These are phyloP conservation scores for Sebastes goodei DNA, from an alignment of 2,797 vertebrate genomes.

Conservation along the genomic window DNA sequence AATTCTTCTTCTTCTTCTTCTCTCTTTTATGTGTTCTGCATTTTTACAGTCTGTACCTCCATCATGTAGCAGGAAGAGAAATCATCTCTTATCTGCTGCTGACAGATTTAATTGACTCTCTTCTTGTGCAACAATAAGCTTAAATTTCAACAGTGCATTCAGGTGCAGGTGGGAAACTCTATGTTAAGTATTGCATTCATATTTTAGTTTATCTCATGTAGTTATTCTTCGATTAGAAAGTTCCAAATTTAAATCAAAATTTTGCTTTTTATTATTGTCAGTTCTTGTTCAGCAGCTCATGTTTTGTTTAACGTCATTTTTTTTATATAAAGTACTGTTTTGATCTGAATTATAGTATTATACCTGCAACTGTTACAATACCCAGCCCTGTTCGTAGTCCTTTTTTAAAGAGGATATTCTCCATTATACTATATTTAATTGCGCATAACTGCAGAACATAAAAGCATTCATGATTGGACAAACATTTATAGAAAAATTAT, in stretches of 20 bases:
- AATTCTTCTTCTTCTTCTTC: background rate
- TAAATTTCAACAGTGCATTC: background rate
- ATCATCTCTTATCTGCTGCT: background rate
- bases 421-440: too few species aligned
- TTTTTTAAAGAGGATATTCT: too few species aligned
- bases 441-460: too few species aligned
- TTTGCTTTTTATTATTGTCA: too few species aligned
- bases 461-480: too few species aligned
- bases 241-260: too few species aligned
- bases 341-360: background rate
- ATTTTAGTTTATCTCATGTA: too few species aligned
- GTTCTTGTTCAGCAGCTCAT: background rate
- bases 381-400: too few species aligned
- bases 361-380: too few species aligned
- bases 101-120: background rate
- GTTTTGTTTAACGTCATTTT: too few species aligned
- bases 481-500: too few species aligned
- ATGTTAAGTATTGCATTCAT: background rate
- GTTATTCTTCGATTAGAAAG: too few species aligned
- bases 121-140: background rate
- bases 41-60: background rate
- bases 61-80: background rate
- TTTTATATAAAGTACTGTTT: background rate
- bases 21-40: background rate
- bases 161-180: background rate